phyloP scores from a whole-genome alignment of 2,888 invertebrate genomes.

The Drosophila hamatofila region DNA sequence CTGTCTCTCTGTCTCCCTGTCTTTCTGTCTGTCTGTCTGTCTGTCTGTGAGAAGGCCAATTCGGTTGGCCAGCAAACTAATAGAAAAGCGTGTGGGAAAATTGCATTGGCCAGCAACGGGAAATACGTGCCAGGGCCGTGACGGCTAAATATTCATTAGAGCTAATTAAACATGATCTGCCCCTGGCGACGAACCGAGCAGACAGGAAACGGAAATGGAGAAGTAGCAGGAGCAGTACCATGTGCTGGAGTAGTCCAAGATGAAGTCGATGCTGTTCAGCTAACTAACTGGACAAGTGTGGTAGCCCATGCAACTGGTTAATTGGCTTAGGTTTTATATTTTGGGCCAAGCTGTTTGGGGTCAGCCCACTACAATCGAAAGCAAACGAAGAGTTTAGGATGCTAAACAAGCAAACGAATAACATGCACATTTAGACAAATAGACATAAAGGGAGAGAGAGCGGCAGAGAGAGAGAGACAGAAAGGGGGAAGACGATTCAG shows the following conservation, averaged over 20 bases:
- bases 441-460: neutral
- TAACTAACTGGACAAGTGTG: slow-evolving; percentile 37
- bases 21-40: slow-evolving; percentile 19
- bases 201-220: slow-evolving; percentile 6
- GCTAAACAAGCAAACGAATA: neutral
- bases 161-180: slow-evolving; percentile 78
- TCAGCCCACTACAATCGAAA: neutral
- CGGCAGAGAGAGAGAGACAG: neutral
- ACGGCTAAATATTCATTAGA: slow-evolving; percentile 77
- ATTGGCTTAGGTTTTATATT: slow-evolving; percentile 12
- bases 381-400: neutral
- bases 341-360: neutral
- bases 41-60: neutral
- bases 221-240: neutral
- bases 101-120: slow-evolving; percentile 53
- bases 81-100: slow-evolving; percentile 72
- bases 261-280: slow-evolving; percentile 32
- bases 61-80: slow-evolving; percentile 49
- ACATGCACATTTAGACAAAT: neutral
- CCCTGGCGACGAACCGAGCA: slow-evolving; percentile 33
- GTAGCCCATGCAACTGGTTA: slow-evolving; percentile 53
- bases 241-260: neutral
- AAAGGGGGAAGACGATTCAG: too few species aligned
- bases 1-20: slow-evolving; percentile 22
- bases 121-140: slow-evolving; percentile 49